Percentiles rank a stretch among this genome's conserved stretches.
These are phyloP conservation scores for Crotalus tigris DNA, from an alignment of 2,113 vertebrate genomes.

Conservation along the genomic window DNA sequence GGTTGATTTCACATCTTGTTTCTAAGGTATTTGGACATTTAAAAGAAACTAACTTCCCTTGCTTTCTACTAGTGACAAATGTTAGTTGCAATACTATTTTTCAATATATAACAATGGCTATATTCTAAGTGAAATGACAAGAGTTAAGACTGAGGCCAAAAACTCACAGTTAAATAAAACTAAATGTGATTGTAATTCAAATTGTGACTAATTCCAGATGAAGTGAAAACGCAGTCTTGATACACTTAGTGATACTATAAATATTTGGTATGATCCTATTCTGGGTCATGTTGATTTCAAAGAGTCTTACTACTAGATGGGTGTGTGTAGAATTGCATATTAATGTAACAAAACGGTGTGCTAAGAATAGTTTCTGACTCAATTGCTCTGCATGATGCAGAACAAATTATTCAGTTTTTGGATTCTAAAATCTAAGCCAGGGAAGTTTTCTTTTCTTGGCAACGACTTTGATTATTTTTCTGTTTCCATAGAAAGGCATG, in stretches of 20 bases:
- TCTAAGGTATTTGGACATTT: slow-evolving; percentile 48
- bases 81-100: slow-evolving; percentile 41
- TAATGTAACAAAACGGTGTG: background rate
- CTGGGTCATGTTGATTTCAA: background rate
- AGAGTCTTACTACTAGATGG: background rate
- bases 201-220: slow-evolving; percentile 58
- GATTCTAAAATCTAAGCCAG: background rate
- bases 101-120: slow-evolving; percentile 25
- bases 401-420: background rate
- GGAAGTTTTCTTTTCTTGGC: background rate
- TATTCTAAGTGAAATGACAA: slow-evolving; percentile 27
- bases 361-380: background rate
- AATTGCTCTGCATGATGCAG: background rate
- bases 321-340: background rate
- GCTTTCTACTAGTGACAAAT: slow-evolving; percentile 29
- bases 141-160: slow-evolving; percentile 41
- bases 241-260: background rate
- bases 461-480: background rate
- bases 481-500: background rate
- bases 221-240: slow-evolving; percentile 11
- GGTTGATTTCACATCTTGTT: slow-evolving; percentile 44
- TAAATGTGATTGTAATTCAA: slow-evolving; percentile 13
- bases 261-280: background rate
- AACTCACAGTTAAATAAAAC: slow-evolving; percentile 42
- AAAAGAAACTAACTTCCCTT: slow-evolving; percentile 41